Conservation (phyloP, 2,797 vertebrate species). For the Arnoldichthys spilopterus region DNA sequence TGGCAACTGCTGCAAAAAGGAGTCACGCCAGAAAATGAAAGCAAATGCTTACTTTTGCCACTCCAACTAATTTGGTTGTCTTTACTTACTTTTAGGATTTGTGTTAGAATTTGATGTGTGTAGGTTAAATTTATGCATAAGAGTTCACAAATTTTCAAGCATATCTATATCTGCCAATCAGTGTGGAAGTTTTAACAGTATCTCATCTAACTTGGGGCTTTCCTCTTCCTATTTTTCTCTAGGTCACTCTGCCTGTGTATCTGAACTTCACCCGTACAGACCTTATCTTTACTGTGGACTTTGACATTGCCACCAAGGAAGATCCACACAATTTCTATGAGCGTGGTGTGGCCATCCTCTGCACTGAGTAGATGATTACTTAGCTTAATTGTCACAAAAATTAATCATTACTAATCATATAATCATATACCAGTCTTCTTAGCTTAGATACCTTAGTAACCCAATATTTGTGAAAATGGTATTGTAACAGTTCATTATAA, state of each 20-base stretch:
- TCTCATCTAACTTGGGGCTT: neutral
- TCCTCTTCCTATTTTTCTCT: neutral
- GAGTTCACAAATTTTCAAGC: no score
- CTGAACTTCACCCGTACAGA: slow-evolving; percentile 97
- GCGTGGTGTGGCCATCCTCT: slow-evolving; percentile 94
- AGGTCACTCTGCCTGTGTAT: slow-evolving; percentile 98
- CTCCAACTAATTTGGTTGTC: no score
- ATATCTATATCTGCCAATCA: neutral
- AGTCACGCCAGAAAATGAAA: no score
- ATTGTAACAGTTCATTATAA: slow-evolving; percentile 23
- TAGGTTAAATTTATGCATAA: no score
- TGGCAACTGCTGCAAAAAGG: no score
- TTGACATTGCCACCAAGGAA: slow-evolving; percentile 96
- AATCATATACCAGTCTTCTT: neutral
- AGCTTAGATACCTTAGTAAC: neutral
- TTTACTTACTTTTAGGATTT: no score
- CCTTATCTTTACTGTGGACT: slow-evolving; percentile 97
- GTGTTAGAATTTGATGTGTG: no score
- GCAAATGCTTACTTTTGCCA: no score
- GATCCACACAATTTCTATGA: slow-evolving; percentile 97
- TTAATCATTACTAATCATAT: slow-evolving; percentile 45
- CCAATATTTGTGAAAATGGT: slow-evolving; percentile 18
- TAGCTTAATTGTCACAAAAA: slow-evolving; percentile 22
- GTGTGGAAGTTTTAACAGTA: neutral
- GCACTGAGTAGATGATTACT: slow-evolving; percentile 85